Conservation (phyloP, 2,797 vertebrate genomes). For the Micropoecilia bifurca region DNA sequence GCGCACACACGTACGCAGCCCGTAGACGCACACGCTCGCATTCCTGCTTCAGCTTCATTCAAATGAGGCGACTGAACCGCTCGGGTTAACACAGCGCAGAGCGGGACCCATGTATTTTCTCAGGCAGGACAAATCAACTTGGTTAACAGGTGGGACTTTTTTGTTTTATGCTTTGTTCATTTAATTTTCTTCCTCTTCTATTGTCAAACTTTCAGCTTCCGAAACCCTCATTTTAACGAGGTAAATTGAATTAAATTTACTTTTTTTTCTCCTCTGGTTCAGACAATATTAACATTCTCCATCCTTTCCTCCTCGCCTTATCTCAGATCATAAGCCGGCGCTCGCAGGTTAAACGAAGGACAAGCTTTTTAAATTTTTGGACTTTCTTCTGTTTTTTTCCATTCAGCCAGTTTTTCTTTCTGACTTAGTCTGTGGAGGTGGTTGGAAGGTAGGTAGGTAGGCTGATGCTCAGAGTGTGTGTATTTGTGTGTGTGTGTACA, state of each 20-base stretch:
- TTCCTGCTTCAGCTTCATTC: conserved; percentile 81
- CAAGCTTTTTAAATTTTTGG: conserved; percentile 58
- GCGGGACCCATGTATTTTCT: conserved; percentile 79
- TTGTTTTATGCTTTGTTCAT: conserved; percentile 23
- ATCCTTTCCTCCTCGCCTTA: conserved; percentile 18
- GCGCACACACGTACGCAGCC: conserved; percentile 56
- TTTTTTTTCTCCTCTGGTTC: not conserved
- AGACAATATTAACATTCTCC: conserved; percentile 19
- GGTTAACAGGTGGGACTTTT: conserved; percentile 84
- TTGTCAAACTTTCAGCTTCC: conserved; percentile 13
- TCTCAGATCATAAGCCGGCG: conserved; percentile 48
- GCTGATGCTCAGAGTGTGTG: conserved; percentile 46
- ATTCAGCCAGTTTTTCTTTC: conserved; percentile 71
- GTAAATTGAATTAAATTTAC: not conserved
- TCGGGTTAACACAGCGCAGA: conserved; percentile 77
- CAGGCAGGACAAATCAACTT: conserved; percentile 74
- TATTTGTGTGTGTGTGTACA: conserved; percentile 51
- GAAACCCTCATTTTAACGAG: not conserved
- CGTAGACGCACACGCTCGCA: conserved; percentile 56
- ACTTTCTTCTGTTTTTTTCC: conserved; percentile 69
- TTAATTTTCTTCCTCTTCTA: conserved; percentile 19
- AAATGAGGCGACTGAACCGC: conserved; percentile 84
- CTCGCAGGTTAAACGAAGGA: conserved; percentile 58
- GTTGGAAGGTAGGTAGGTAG: conserved; percentile 72
- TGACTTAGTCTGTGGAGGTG: conserved; percentile 77